Base-by-base conservation (phyloP, 2,888 invertebrate genomes). In the Dorcus parallelipipedus region DNA sequence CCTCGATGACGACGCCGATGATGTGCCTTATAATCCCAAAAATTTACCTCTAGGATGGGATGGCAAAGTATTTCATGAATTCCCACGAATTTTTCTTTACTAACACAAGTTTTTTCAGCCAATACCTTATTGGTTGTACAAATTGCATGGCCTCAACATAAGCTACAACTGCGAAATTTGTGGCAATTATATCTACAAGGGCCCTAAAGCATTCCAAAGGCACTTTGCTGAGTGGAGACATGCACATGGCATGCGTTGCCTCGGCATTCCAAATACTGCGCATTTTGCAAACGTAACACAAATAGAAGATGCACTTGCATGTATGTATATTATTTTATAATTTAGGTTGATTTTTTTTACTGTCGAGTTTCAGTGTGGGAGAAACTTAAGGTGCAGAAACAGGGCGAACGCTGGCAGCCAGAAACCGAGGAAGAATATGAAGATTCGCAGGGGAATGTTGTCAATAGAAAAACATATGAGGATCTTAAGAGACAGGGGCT, bases 281-380 rank as follows among this genome's bases (percentile, higher is more conserved):
- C 99, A 99, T 81, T 99, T 99, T 81, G 98, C 99, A 0, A 99
- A 99, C 78, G 98, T 99, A 40, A 99, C 98, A 0, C 95, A 96
- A 75, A 98, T 98, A 69, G 97, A 97, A 78, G 98, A 98, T 78
- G 98, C 98, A 0, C 84, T 98, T 50, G 94, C 95, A 41, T 80
- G 91, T 91, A 81, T 86, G 89, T 85, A 20, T 20, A 69, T 61
- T 49, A 17, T 58, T 50, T 51, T 14, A 42, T 10, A 9, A 38
- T 39, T 20, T 26, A 38, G 8, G n/a, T 33, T 45, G 9, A 39
- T 52, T 33, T 20, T 62, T 53, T 65, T 65, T 67, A 64, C 68
- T 33, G 26, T 1, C 6, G 26, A 33, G 58, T 84, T 83, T 63
- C 77, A 91, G 90, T 99, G 62, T 99, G 99, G 98, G 96, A 97